These are phyloP conservation scores for Premnoplex brunnescens DNA, from an alignment of 2,797 vertebrate species.

Conservation along the genomic window DNA sequence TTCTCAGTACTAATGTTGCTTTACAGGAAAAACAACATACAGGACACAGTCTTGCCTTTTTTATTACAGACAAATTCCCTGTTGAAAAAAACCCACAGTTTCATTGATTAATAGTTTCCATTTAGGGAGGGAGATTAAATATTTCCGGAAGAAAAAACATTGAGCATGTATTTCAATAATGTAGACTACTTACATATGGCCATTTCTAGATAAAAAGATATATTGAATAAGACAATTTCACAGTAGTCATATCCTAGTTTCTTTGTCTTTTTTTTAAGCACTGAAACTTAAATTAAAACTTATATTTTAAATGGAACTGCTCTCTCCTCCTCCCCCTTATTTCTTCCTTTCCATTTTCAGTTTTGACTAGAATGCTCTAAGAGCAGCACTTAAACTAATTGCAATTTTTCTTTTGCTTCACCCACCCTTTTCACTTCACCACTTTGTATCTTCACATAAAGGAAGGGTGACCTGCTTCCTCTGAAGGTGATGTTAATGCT, in stretches of 20 bases:
- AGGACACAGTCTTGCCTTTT: background rate
- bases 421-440: conserved; percentile 2
- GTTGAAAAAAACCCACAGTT: background rate
- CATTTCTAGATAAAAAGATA: background rate
- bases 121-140: background rate
- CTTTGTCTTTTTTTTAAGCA: background rate
- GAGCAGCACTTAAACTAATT: conserved; percentile 52
- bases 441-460: conserved; percentile 1
- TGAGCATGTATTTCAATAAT: background rate
- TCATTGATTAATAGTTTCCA: background rate
- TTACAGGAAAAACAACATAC: background rate
- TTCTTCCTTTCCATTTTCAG: background rate
- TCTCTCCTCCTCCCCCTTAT: background rate
- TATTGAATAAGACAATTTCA: background rate
- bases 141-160: background rate
- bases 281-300: background rate
- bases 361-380: conserved; percentile 17
- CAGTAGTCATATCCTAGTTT: background rate
- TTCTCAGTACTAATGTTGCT: background rate
- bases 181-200: background rate
- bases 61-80: background rate
- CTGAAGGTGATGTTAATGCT: conserved; percentile 53
- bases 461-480: conserved; percentile 18
- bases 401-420: conserved; percentile 36
- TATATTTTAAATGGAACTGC: background rate